phyloP scores from a whole-genome alignment of 2,797 vertebrate species.

The Clamator glandarius region DNA sequence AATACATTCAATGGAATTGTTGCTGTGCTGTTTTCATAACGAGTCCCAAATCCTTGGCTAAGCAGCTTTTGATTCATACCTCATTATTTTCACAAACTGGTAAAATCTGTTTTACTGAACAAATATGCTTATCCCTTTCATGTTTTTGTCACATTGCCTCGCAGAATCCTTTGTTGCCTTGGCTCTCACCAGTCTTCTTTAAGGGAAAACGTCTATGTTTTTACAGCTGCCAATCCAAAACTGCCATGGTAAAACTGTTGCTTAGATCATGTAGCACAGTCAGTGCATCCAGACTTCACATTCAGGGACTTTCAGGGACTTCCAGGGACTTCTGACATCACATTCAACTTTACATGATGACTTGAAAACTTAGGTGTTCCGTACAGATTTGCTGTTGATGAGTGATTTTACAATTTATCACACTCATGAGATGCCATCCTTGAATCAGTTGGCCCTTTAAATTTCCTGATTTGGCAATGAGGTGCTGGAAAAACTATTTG shows the following conservation, averaged over 20 bases:
- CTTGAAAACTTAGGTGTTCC: not conserved
- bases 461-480: not conserved
- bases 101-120: not conserved
- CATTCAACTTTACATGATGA: not conserved
- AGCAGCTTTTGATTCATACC: not conserved
- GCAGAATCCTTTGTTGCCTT: fast-evolving
- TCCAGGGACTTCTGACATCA: not conserved
- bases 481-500: not conserved
- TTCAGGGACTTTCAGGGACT: not conserved
- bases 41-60: not conserved
- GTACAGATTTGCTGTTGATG: not conserved
- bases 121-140: not conserved
- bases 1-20: fast-evolving
- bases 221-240: not conserved
- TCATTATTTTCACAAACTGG: not conserved
- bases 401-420: not conserved
- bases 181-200: not conserved
- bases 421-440: not conserved
- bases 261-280: not conserved
- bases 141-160: not conserved
- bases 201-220: not conserved
- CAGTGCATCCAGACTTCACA: not conserved
- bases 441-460: not conserved
- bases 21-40: not conserved
- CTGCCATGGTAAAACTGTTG: not conserved